Evolutionary conservation across 1,140 invertebrate species (phyloP), one percentile per base, ranked within the genome.

Genomic region (Euschistus heros): DNA sequence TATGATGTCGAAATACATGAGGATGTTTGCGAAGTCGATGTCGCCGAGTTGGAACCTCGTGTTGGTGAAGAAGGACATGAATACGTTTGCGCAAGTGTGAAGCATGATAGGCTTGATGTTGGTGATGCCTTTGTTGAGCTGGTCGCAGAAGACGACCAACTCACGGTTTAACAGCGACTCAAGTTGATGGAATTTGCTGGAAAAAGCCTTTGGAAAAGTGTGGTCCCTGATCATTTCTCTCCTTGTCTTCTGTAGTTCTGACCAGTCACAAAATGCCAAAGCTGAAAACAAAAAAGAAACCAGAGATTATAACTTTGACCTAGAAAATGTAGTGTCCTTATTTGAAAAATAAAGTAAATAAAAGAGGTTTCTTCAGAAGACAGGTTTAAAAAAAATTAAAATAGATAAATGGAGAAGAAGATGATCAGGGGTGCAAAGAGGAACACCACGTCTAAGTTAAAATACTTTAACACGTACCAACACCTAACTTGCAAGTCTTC

Each of bases 231-330:
- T 63, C 59, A 93, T 81, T 70, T 89, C 88, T 27, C 92, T 78
- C 26, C 91, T 79, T 0, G 80, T 81, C 66, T 87, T 85, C 70
- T 94, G 91, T 0, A 91, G 74, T 2, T 87, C 83, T 0, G 87
- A 89, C 89, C 89, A 92, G 72, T 92, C 85, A 73, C 89, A 91
- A 50, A 93, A 82, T 14, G 91, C 91, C 61, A 94, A 75, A 65
- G 91, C 90, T 92, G 80, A 63, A 80, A 78, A 77, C 73, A 73
- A 69, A 72, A 70, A 73, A 68, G 70, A 59, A 64, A 57, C 47
- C 18, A 60, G n/a, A n/a, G n/a, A n/a, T n/a, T n/a, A n/a, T n/a
- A n/a, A n/a, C n/a, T n/a, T n/a, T n/a, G n/a, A n/a, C n/a, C n/a
- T n/a, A n/a, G n/a, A n/a, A n/a, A n/a, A n/a, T n/a, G n/a, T n/a